Evolutionary conservation across 2,797 vertebrate species (phyloP), one percentile per base, ranked within the genome.

Genomic region (Megalops cyprinoides): DNA sequence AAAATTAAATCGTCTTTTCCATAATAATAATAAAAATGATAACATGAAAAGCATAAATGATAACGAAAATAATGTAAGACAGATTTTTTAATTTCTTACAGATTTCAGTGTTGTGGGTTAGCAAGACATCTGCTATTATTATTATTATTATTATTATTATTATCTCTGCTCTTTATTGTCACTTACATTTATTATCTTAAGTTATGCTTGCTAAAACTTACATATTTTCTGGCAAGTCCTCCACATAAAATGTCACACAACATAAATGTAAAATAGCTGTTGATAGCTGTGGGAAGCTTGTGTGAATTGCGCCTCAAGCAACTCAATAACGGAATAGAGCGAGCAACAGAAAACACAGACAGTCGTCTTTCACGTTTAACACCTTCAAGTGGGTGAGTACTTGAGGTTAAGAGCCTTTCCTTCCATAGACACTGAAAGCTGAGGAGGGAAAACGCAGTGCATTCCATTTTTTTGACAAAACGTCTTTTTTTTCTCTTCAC

Each of bases 301-400:
- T 80, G 74, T 76, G 74, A 76, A 44, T 76, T 67, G 81, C 28
- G 49, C 79, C 53, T 31, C 58, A 7, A 34, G 60, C 46, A 58
- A 46, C 48, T 49, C 53, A 60, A 62, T 46, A 5, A 74, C 46
- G 62, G 69, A 48, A 42, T 51, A 49, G 56, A 51, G 73, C 81
- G 31, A 6, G 37, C 28, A 25, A 42, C 31, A 76, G 42, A 28
- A 62, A 25, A 42, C 46, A 28, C 15, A 37, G 15, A 60, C 73
- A 55, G 79, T 44, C 28, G 42, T 58, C 84, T 86, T 77, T 34
- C 71, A 82, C 51, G 56, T 81, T 82, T 87, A 79, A 86, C 88
- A 81, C 86, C 82, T 84, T 83, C 77, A 67, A 82, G 77, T 81
- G 77, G 82, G 82, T 69, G 79, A 62, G 77, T 81, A 79, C 67